phyloP scores from a whole-genome alignment of 2,113 vertebrate species.

The Micronisus gabar region DNA sequence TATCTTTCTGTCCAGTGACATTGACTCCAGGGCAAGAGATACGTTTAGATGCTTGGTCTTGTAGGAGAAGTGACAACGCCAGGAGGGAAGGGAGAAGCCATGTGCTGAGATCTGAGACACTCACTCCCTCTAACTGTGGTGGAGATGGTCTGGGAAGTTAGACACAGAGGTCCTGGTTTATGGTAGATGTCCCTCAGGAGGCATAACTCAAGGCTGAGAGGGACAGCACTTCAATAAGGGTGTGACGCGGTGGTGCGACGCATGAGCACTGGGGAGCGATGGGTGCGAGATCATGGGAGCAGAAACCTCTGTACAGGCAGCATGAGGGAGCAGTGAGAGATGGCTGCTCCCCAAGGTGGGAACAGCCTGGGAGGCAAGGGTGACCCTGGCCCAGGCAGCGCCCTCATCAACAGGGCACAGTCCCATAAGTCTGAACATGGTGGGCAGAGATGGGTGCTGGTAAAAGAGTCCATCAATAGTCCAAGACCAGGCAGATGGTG shows the following conservation, averaged over 20 bases:
- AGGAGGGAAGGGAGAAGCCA: background rate
- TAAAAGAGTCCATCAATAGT: background rate
- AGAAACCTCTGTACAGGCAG: background rate
- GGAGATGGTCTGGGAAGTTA: background rate
- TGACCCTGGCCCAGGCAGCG: background rate
- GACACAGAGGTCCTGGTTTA: background rate
- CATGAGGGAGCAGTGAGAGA: background rate
- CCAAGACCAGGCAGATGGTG: background rate
- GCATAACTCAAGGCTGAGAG: background rate
- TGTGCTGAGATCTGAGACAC: background rate
- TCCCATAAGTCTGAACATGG: background rate
- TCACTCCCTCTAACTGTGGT: no score
- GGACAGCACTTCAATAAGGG: background rate
- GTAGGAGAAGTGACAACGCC: background rate
- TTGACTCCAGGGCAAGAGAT: background rate
- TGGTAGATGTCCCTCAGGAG: background rate
- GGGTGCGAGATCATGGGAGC: background rate
- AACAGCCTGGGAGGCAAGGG: background rate
- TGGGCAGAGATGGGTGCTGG: background rate
- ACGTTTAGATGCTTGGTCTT: background rate
- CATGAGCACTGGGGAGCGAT: rapidly evolving
- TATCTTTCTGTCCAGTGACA: background rate
- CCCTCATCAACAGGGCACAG: background rate
- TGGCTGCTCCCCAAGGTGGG: background rate
- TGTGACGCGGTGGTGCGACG: no score